Percentiles rank a stretch among this genome's conserved stretches.
Conservation (phyloP, 2,113 vertebrate species). For the Muntiacus reevesi region DNA sequence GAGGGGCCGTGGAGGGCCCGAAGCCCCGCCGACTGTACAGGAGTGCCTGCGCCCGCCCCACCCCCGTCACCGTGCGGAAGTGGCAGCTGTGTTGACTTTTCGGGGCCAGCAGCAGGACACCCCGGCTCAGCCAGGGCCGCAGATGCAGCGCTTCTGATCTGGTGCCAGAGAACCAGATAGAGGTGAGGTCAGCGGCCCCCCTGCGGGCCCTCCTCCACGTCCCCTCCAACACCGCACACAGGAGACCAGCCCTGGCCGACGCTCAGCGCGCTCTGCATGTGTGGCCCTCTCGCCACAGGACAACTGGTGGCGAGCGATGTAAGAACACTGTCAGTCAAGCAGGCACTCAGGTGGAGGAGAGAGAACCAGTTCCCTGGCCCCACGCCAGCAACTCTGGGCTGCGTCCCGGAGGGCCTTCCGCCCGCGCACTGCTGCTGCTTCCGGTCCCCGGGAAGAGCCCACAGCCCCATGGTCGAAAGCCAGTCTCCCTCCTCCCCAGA, state of each 20-base stretch:
- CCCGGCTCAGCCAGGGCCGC: not conserved
- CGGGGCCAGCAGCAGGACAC: not conserved
- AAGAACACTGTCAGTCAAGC: too few relatives aligned
- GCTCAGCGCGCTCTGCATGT: not conserved
- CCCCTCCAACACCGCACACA: not conserved
- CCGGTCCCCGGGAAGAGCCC: not conserved
- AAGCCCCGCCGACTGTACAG: too few relatives aligned
- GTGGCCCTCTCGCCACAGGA: not conserved
- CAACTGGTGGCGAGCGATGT: accelerated
- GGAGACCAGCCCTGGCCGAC: not conserved
- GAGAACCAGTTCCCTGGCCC: not conserved
- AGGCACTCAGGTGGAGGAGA: not conserved
- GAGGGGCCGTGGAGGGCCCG: not conserved
- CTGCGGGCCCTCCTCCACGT: not conserved
- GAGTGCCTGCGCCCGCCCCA: not conserved
- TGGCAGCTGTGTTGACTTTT: not conserved
- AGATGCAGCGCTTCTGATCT: not conserved
- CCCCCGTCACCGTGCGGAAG: not conserved
- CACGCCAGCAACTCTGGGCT: not conserved
- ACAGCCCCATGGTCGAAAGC: accelerated
- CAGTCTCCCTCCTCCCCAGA: not conserved
- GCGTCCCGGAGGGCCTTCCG: not conserved
- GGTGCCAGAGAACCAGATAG: not conserved
- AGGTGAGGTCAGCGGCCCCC: not conserved
- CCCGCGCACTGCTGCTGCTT: not conserved